Evolutionary conservation across 2,888 invertebrate species (phyloP), one percentile per base, ranked within the genome.

Genomic region (Dorcus parallelipipedus): DNA sequence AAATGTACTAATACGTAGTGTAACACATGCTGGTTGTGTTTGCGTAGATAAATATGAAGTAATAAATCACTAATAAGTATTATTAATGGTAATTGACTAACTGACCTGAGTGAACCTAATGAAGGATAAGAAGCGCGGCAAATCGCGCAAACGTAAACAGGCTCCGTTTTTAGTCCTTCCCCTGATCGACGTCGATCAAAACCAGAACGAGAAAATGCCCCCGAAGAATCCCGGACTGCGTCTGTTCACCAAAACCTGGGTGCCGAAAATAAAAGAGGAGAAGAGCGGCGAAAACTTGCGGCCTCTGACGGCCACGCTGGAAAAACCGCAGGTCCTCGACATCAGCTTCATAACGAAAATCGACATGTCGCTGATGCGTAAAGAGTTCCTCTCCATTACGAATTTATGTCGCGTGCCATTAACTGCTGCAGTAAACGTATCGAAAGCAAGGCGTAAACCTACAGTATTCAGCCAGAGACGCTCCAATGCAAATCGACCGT

Each of bases 271-370:
- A 20, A 61, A 59, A 63, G 66, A 60, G 60, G 66, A 65, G 38
- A 56, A 68, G 4, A 61, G 66, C 3, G 65, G 68, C 40, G 67
- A 71, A 20, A 64, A 65, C 3, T 61, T 62, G n/a, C 70, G 84
- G 9, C 84, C 85, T 0, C 72, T 80, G 50, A 85, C 85, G 0
- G 84, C 84, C 2, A 83, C 83, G 9, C 71, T 85, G 54, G 83
- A 83, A 43, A 79, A 79, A 47, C 84, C 85, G 1, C 76, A 79
- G 41, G 74, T 85, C 3, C 72, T 85, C 53, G 80, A 85, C 67
- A 80, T 82, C 1, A 73, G 77, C 42, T 74, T 82, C 26, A 74
- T 82, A 39, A 77, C 79, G 10, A 81, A 81, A 66, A 76, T 85
- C 38, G 85, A 84, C 69, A 84, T 85, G 84, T 83, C 84, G 1